Evolutionary conservation across 2,797 vertebrate genomes (phyloP).

Genomic region (Nannoperca australis): DNA sequence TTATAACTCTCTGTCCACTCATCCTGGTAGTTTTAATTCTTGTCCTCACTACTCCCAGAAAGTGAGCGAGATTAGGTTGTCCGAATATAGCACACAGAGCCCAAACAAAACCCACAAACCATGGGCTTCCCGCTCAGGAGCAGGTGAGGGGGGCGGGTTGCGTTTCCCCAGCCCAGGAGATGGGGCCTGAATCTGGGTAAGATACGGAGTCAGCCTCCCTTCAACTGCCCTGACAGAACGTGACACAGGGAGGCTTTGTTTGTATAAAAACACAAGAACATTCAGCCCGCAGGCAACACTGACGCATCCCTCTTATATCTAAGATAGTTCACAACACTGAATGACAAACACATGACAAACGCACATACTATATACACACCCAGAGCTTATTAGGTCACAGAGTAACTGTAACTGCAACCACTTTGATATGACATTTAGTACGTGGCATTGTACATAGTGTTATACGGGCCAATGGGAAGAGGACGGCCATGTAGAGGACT

Average conservation of each 20-base stretch:
- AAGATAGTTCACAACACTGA: conserved; percentile 39
- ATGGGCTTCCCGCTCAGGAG: conserved; percentile 73
- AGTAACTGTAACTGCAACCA: conserved; percentile 21
- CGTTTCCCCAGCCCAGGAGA: conserved; percentile 49
- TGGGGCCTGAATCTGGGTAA: conserved; percentile 48
- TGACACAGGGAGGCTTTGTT: conserved; percentile 75
- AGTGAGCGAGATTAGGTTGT: conserved; percentile 62
- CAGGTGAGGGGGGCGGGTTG: conserved; percentile 62
- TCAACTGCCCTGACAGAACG: conserved; percentile 37
- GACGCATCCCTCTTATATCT: conserved; percentile 78
- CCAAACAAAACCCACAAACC: conserved; percentile 79
- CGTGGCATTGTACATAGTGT: conserved; percentile 26
- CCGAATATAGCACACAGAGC: conserved; percentile 68
- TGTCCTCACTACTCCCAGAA: conserved; percentile 61
- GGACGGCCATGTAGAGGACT: conserved; percentile 27
- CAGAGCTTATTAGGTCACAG: conserved; percentile 26
- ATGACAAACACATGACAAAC: conserved; percentile 66
- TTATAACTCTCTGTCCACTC: conserved; percentile 80
- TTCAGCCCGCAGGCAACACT: conserved; percentile 57
- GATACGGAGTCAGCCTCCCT: conserved; percentile 52
- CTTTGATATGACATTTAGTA: conserved; percentile 22
- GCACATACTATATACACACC: conserved; percentile 18
- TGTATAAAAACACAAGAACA: conserved; percentile 64
- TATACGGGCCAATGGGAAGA: conserved; percentile 10
- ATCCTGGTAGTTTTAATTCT: conserved; percentile 76